A percentile compares a stretch with the other conserved stretches of the same genome.
phyloP scores from a whole-genome alignment of 2,113 vertebrate genomes.

The Mirza zaza region DNA sequence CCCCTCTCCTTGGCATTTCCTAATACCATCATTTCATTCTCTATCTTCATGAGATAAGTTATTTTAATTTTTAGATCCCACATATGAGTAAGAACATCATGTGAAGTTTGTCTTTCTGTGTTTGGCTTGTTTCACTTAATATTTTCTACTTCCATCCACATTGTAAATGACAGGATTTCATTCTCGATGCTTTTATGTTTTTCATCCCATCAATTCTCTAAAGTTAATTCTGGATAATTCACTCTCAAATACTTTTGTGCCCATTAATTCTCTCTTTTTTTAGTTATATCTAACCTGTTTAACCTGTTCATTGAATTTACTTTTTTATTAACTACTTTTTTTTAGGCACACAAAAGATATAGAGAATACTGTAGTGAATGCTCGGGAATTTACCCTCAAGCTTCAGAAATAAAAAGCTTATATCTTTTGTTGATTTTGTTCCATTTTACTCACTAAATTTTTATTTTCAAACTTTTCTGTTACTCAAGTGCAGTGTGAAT shows the following conservation, averaged over 20 bases:
- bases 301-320: not conserved
- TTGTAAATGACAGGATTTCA: too few relatives aligned
- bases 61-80: too few relatives aligned
- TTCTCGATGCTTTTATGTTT: not conserved
- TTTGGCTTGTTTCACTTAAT: too few relatives aligned
- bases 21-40: too few relatives aligned
- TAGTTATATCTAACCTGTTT: not conserved
- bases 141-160: too few relatives aligned
- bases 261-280: constrained; percentile 49
- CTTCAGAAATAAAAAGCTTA: not conserved
- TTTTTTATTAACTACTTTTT: not conserved
- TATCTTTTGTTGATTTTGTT: not conserved
- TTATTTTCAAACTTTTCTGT: not conserved
- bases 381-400: not conserved
- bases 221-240: constrained; percentile 33
- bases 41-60: too few relatives aligned
- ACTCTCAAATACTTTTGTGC: not conserved
- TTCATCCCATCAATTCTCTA: not conserved
- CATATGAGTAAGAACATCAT: too few relatives aligned
- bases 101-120: too few relatives aligned
- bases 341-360: not conserved
- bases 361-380: not conserved
- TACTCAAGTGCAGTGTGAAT: not conserved
- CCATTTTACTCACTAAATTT: not conserved
- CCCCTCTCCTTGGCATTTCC: too few relatives aligned